Base-by-base conservation (phyloP, 1,140 invertebrate genomes). In the Lutraria rhynchaena region DNA sequence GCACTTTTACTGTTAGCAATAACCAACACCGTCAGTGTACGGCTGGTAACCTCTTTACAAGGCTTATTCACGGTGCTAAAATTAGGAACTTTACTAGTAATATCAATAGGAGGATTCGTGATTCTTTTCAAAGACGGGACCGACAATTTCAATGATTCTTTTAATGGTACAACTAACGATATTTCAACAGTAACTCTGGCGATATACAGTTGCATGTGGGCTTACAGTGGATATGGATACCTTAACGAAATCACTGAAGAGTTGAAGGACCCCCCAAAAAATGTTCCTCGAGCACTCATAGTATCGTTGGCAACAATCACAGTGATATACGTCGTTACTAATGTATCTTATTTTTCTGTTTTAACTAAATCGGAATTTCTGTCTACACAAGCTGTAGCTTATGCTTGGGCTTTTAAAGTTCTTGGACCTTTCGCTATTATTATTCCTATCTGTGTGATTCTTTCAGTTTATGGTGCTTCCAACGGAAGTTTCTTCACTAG, bases 181-280 rank as follows among this genome's bases (percentile, higher is more conserved):
- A 37, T 77, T n/a, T 35, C 58, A 13, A 53, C 60, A 2, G 46
- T 65, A 46, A n/a, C 74, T 0, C 31, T 77, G 13, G 58, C 74
- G 9, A 55, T 77, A 5, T 77, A 77, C 44, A 77, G 46, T 33
- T 77, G 74, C 22, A 77, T 77, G 74, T 77, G 74, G 74, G 74
- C 74, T 15, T 77, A 77, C 31, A 46, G 31, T 37, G 74, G 74
- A 75, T 75, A 60, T 29, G 37, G 55, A 27, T 33, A 24, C 15
- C 44, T 75, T 0, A 75, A 75, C 46, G 71, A 75, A 3, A 44
- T 75, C 4, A 22, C 71, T 11, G 71, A 75, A 44, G 71, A 75
- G 33, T 11, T 75, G 4, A 27, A 44, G n/a, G 3, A 60, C 22
- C 71, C 71, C 7, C 60, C 27, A 41, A 46, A 60, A 61, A 75